These are phyloP conservation scores for Rhagophthalmus giganteus DNA, from an alignment of 2,888 invertebrate species.

Conservation along the genomic window DNA sequence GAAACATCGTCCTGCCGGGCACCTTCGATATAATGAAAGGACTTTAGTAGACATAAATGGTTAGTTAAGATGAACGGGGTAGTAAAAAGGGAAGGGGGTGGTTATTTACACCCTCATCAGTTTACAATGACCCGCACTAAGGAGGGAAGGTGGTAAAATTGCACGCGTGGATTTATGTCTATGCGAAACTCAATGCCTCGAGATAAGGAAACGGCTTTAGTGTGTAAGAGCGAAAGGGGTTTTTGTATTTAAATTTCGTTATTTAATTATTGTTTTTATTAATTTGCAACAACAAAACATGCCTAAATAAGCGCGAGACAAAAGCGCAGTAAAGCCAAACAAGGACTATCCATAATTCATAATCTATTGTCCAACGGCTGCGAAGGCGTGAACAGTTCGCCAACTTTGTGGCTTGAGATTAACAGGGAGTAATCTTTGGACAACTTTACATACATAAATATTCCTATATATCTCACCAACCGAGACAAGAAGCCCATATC, in stretches of 20 bases:
- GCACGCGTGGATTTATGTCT: conserved; percentile 45
- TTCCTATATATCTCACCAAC: conserved; percentile 46
- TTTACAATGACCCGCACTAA: conserved; percentile 64
- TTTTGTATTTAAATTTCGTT: conserved; percentile 1
- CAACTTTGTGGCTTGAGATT: conserved; percentile 52
- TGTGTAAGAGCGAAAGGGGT: conserved; percentile 1
- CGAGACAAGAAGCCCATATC: conserved; percentile 50
- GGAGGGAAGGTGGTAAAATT: conserved; percentile 38
- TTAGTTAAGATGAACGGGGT: conserved; percentile 50
- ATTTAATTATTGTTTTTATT: conserved; percentile 15
- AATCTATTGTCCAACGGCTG: conserved; percentile 49
- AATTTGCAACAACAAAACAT: conserved; percentile 23
- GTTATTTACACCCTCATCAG: conserved; percentile 70
- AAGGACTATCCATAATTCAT: conserved; percentile 47
- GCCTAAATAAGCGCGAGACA: conserved; percentile 20
- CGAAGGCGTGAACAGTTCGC: conserved; percentile 49
- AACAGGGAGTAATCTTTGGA: conserved; percentile 53
- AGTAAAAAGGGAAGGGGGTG: conserved; percentile 50
- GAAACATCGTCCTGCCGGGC: conserved; percentile 38
- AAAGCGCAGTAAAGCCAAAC: conserved; percentile 41
- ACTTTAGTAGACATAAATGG: conserved; percentile 51
- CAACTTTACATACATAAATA: conserved; percentile 55
- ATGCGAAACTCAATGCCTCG: conserved; percentile 49
- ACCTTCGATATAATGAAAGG: conserved; percentile 53
- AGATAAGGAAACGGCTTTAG: conserved; percentile 32